Base-by-base conservation (phyloP, 2,797 vertebrate species). In the Gallinago solitaria region DNA sequence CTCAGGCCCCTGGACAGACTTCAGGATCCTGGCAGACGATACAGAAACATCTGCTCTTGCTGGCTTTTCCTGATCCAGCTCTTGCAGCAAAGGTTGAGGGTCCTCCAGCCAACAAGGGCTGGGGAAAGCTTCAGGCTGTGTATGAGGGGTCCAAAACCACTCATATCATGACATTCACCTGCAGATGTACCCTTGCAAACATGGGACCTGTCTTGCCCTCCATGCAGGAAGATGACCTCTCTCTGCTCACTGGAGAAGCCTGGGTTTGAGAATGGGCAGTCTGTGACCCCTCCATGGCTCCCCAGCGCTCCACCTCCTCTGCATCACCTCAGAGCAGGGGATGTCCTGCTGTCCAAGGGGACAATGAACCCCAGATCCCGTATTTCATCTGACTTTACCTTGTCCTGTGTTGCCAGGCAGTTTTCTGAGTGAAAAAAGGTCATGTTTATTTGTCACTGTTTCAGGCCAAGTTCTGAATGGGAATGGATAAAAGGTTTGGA, bases 41-140 rank as follows among this genome's bases (percentile, higher is more conserved):
- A 25, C 28, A 90, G 77, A 89, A 86, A 53, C 63, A 82, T 87
- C 91, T 94, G 85, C 73, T 89, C 64, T 75, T 69, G 59, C 56
- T 84, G 74, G 4, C 23, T 86, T 2, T 71, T 93, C 27, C 67
- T 1, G 1, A 61, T 83, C 73, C 82, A 87, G 41, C n/a, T 78
- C 79, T 86, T 90, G 37, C 91, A 93, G 68, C 48, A 43, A 35
- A 0, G 12, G 35, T 21, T 61, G 77, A 79, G 35, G 59, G 68
- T 60, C 45, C 24, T 79, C 32, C 80, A 70, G 57, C 27, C 63
- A 91, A 48, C 13, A 68, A 71, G 48, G 21, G 15, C 41, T 25
- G 13, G 39, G 39, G 28, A 89, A 89, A 65, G 20, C 24, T 81
- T 61, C 4, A 1, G 25, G 9, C 30, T 91, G 24, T 32, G 53